Percentiles rank a stretch among this genome's conserved stretches.
These are phyloP conservation scores for Ciconia boyciana DNA, from an alignment of 2,113 vertebrate species.

Conservation along the genomic window DNA sequence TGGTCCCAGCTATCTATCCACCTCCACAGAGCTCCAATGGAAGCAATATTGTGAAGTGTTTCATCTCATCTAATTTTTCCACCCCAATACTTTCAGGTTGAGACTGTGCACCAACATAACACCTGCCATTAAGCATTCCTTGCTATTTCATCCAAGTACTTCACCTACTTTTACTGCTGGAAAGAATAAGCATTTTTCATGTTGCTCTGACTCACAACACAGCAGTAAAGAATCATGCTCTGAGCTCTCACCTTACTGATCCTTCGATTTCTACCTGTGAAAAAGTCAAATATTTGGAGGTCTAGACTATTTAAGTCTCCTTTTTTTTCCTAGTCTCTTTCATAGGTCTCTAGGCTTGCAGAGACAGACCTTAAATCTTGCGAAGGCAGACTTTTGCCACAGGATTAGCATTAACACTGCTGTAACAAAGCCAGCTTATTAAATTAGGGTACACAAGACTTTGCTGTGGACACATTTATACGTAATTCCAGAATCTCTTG, in stretches of 20 bases:
- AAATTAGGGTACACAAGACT: neutral
- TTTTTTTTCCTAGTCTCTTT: neutral
- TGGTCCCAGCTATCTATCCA: neutral
- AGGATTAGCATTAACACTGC: neutral
- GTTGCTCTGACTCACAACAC: neutral
- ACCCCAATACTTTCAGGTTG: neutral
- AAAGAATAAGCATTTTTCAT: neutral
- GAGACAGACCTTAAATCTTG: neutral
- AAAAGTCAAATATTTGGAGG: neutral
- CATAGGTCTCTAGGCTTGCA: neutral
- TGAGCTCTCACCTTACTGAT: neutral
- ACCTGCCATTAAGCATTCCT: neutral
- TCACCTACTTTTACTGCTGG: neutral
- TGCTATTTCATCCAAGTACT: neutral
- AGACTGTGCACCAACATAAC: neutral
- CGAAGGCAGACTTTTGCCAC: neutral
- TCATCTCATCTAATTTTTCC: neutral
- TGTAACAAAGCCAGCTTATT: neutral
- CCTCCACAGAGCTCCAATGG: neutral
- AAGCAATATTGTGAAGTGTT: neutral
- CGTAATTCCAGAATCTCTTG: neutral
- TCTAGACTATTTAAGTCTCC: neutral
- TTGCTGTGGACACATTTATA: neutral
- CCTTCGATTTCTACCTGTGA: neutral
- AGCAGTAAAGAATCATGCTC: neutral